Conservation (phyloP, 1,140 invertebrate species). For the Drosophila rufa region DNA sequence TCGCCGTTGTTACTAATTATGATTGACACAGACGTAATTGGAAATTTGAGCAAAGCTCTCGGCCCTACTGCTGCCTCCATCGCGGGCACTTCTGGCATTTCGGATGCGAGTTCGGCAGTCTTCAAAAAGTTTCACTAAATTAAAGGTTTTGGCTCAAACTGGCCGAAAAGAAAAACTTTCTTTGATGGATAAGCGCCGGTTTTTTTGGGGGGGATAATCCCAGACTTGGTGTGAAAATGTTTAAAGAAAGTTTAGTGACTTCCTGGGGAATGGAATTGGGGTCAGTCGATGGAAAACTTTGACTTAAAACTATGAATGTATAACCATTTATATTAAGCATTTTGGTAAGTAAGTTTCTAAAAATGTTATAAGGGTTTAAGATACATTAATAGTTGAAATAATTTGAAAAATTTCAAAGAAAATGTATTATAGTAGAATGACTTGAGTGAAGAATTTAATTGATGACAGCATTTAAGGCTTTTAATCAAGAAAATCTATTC, state of each 20-base stretch:
- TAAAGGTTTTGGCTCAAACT: conserved; percentile 77
- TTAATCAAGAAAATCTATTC: conserved; percentile 18
- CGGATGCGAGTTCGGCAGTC: conserved; percentile 59
- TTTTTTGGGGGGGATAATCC: conserved; percentile 27
- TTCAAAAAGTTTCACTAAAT: conserved; percentile 83
- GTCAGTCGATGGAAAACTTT: conserved; percentile 17
- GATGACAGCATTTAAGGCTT: not conserved
- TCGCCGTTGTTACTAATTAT: conserved; percentile 85
- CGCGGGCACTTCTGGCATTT: conserved; percentile 22
- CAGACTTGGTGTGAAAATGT: conserved; percentile 63
- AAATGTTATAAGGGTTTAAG: too few relatives aligned
- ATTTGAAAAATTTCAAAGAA: too few relatives aligned
- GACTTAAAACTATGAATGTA: not conserved
- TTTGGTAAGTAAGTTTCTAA: too few relatives aligned
- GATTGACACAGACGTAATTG: conserved; percentile 85
- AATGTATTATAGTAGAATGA: not conserved
- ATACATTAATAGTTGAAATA: not conserved
- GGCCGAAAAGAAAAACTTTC: conserved; percentile 68
- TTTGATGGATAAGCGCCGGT: conserved; percentile 78
- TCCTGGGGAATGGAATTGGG: conserved; percentile 14
- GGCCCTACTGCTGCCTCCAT: conserved; percentile 54
- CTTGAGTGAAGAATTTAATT: conserved; percentile 1
- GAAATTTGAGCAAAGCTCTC: conserved; percentile 80
- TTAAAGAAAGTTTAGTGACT: conserved; percentile 62
- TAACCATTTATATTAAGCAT: too few relatives aligned